Base-by-base conservation (phyloP, 1,140 invertebrate species). In the Forficula auricularia region DNA sequence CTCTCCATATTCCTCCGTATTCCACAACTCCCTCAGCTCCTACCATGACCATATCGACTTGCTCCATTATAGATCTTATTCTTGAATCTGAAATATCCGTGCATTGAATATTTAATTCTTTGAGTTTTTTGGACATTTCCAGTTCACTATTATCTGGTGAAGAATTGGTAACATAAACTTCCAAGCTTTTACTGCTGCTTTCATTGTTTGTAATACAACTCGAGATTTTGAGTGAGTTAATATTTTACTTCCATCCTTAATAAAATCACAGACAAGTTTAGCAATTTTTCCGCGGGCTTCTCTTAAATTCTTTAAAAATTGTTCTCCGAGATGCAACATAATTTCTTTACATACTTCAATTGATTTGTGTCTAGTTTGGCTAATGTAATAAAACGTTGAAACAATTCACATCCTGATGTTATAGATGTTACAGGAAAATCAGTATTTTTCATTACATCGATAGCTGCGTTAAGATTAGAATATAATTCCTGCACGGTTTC, bases 21-120 rank as follows among this genome's bases (percentile, higher is more conserved):
- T 96, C 90, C 2, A 90, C 82, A 12, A 98, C 90, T 4, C 88
- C 89, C 64, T 98, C 95, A 7, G 95, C 95, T 33, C 95, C 95
- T 19, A 97, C 70, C 70, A 98, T 77, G 0, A 98, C 88, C 59
- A 91, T 75, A 61, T 95, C 84, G 1, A 98, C 77, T 49, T 79
- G 73, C 66, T 97, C 90, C 86, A 98, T 90, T 0, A 91, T 69
- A 60, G 91, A 94, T 3, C 86, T 89, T 41, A 92, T 76, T 12
- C 89, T 78, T 2, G 87, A 73, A 63, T 98, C 91, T 33, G 92
- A 58, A 52, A 98, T 85, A 0, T 94, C 53, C 1, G 79, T 88
- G 42, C 78, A 79, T 19, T 77, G 72, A 20, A 85, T 74, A 20
- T 75, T 75, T 1, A 68, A 64, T 12, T 71, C 66, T 49, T 65